Evolutionary conservation across 92 coral and sea anemone species (phyloP).

Genomic region (Phenganax stokvisi): DNA sequence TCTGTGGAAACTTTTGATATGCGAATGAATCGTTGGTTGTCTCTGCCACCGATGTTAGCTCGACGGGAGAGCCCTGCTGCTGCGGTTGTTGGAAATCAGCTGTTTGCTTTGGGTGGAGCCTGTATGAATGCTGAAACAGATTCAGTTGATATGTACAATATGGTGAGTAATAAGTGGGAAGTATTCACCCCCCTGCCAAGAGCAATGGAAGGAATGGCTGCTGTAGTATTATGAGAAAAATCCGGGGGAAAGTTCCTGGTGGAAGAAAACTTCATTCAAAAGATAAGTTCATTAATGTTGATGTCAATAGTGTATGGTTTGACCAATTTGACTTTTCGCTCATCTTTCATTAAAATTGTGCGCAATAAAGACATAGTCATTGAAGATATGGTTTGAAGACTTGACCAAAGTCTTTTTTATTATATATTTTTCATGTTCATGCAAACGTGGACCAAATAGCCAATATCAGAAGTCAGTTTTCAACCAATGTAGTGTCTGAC

Average conservation of each 20-base stretch:
- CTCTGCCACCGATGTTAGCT: slow-evolving; percentile 75
- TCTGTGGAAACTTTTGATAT: slow-evolving; percentile 94
- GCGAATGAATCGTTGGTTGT: slow-evolving; percentile 91
- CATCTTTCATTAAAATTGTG: too few species aligned
- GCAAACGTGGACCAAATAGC: too few species aligned
- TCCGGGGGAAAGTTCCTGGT: neutral
- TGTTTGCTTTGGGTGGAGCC: slow-evolving; percentile 88
- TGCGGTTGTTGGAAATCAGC: slow-evolving; percentile 68
- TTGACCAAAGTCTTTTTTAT: too few species aligned
- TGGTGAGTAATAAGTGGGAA: slow-evolving; percentile 84
- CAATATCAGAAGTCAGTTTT: too few species aligned
- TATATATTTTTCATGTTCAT: too few species aligned
- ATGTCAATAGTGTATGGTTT: too few species aligned
- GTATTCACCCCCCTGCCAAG: slow-evolving; percentile 65
- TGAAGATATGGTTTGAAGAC: too few species aligned
- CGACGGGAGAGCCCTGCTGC: slow-evolving; percentile 94
- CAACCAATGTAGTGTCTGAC: too few species aligned
- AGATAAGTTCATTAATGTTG: too few species aligned
- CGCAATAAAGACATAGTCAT: too few species aligned
- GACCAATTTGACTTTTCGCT: too few species aligned
- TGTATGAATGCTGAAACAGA: slow-evolving; percentile 85
- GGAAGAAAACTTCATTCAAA: neutral
- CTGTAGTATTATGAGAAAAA: slow-evolving; percentile 60
- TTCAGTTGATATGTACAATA: slow-evolving; percentile 71
- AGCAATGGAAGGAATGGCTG: slow-evolving; percentile 95